Evolutionary conservation across 1,140 invertebrate species (phyloP).

Genomic region (Drosophila bocki): DNA sequence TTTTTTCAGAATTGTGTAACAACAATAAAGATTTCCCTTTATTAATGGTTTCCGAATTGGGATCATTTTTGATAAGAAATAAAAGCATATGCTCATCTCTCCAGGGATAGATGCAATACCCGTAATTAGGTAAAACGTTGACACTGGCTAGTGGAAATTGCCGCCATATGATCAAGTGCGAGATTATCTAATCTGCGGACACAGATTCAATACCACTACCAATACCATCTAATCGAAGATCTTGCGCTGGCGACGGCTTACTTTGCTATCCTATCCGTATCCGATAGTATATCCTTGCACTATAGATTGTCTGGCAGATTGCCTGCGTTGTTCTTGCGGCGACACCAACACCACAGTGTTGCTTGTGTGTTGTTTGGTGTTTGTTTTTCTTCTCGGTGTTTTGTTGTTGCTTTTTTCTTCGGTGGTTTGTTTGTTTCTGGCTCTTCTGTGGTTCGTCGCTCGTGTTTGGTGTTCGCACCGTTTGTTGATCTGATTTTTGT

Average conservation of each 20-base stretch:
- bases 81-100: not conserved
- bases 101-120: not conserved
- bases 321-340: slow-evolving; percentile 42
- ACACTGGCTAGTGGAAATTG: slow-evolving; percentile 14
- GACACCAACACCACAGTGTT: slow-evolving; percentile 39
- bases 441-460: slow-evolving; percentile 45
- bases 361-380: slow-evolving; percentile 25
- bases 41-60: not conserved
- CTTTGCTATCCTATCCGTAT: slow-evolving; percentile 16
- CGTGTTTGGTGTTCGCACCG: slow-evolving; percentile 63
- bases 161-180: slow-evolving; percentile 13
- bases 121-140: slow-evolving; percentile 21
- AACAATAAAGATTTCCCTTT: no score
- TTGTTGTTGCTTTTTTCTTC: slow-evolving; percentile 6
- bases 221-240: slow-evolving; percentile 35
- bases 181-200: slow-evolving; percentile 27
- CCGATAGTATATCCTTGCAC: slow-evolving; percentile 36
- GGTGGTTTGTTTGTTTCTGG: slow-evolving; percentile 21
- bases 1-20: fast-evolving
- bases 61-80: not conserved
- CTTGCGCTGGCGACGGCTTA: slow-evolving; percentile 23
- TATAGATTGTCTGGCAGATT: slow-evolving; percentile 42
- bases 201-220: slow-evolving; percentile 9
- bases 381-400: slow-evolving; percentile 25
- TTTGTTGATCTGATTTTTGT: slow-evolving; percentile 65